A percentile compares a stretch with the other conserved stretches of the same genome.
Conservation (phyloP, 2,113 vertebrate species). For the Nannobrachium achirus region DNA sequence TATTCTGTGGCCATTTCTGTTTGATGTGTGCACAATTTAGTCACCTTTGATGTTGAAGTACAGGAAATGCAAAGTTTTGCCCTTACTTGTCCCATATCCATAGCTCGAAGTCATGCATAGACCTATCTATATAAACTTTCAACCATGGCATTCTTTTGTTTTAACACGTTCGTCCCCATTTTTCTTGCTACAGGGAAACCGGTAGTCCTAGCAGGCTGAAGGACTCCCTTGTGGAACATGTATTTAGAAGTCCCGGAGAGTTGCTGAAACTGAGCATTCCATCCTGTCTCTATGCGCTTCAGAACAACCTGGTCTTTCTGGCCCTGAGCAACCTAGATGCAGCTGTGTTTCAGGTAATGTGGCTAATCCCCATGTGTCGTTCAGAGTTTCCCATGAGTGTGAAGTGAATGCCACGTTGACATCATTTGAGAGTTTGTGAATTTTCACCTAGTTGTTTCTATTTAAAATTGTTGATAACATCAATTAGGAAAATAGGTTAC, state of each 20-base stretch:
- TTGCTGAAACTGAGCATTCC: conserved; percentile 93
- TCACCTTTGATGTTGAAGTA: no score
- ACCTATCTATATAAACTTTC: no score
- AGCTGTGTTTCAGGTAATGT: conserved; percentile 97
- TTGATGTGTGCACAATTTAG: no score
- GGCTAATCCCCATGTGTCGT: not conserved
- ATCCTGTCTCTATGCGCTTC: conserved; percentile 91
- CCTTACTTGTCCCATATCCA: no score
- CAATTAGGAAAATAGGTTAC: no score
- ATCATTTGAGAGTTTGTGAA: no score
- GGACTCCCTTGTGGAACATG: conserved; percentile 82
- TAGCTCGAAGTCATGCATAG: no score
- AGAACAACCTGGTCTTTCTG: conserved; percentile 98
- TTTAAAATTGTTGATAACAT: no score
- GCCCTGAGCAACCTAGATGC: conserved; percentile 97
- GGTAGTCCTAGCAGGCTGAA: conserved; percentile 82
- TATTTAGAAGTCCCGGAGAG: conserved; percentile 87
- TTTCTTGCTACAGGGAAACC: conserved; percentile 84
- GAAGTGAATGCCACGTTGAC: no score
- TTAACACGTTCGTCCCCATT: not conserved
- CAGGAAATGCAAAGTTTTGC: no score
- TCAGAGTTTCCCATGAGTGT: not conserved
- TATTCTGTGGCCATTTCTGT: no score
- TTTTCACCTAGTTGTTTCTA: no score
- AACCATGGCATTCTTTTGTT: not conserved